Evolutionary conservation across 2,888 invertebrate genomes (phyloP), one percentile per base, ranked within the genome.

Genomic region (Notocelia uddmanniana): DNA sequence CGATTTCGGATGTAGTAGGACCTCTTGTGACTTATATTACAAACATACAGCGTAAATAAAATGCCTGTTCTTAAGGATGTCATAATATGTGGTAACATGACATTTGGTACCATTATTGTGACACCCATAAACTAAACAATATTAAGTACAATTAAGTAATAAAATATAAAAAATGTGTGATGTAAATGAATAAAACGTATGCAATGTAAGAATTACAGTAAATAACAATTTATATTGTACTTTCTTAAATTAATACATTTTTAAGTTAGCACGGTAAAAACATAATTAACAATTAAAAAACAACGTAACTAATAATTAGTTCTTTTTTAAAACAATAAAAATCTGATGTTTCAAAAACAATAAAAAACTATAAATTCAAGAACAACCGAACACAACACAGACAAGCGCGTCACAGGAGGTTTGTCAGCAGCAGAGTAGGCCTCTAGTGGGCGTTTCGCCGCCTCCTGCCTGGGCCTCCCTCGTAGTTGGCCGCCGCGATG

Each of bases 381-480:
- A 34, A 57, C 57, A 57, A 57, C 18, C 2, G n/a, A 55, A 55
- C n/a, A 9, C 9, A 15, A 18, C 18, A 41, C 10, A 48, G 9
- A 26, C 23, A 15, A 64, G 52, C 64, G 18, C 48, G 64, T 31
- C 58, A 70, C 71, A 71, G 54, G 66, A 71, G 71, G 59, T 71
- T 66, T 48, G 21, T 23, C 45, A 31, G 45, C 48, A 54, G 21
- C 19, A 19, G 58, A 19, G n/a, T 60, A 50, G 50, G 45, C 9
- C 23, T 80, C 85, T 91, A 92, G 75, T 90, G 84, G 74, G 85
- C 86, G 77, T 95, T 95, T 76, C 98, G 96, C 85, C 98, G 96
- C 96, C 97, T 97, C 90, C 98, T 95, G 79, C 98, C 98, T 0
- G 98, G 98, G 11, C 98, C 98, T 2, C 97, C 97, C 23, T 98